Evolutionary conservation across 2,797 vertebrate species (phyloP).

Genomic region (Sylvia borin): DNA sequence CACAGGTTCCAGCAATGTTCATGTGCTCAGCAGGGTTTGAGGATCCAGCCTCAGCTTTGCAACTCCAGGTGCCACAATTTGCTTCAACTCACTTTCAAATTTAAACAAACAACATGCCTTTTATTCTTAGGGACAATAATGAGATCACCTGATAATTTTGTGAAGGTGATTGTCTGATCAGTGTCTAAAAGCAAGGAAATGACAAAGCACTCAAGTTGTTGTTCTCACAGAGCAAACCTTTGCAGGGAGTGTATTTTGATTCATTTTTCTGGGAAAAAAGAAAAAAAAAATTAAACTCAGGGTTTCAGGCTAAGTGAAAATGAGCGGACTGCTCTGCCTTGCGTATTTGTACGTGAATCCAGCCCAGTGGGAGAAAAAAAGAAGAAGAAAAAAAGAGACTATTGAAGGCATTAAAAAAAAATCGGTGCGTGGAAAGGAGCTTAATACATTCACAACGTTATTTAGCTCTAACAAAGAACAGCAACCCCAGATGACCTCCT

Average conservation of each 20-base stretch:
- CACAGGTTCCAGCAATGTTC: neutral
- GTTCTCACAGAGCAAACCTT: neutral
- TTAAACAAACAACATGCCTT: neutral
- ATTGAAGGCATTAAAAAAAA: slow-evolving; percentile 1
- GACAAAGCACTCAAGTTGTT: neutral
- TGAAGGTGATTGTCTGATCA: neutral
- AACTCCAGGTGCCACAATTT: neutral
- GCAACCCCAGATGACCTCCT: slow-evolving; percentile 67
- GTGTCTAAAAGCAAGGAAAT: slow-evolving; percentile 5
- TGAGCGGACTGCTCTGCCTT: neutral
- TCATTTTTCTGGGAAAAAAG: neutral
- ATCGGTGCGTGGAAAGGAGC: neutral
- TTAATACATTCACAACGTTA: slow-evolving; percentile 36
- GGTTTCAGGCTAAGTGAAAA: neutral
- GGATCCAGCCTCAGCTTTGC: neutral
- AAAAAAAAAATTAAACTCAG: rapidly evolving
- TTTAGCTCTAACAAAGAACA: slow-evolving; percentile 59
- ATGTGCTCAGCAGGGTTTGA: neutral
- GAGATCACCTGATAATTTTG: neutral
- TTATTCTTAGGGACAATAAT: neutral
- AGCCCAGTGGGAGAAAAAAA: neutral
- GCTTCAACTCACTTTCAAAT: neutral
- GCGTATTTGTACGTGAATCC: neutral
- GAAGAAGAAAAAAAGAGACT: neutral
- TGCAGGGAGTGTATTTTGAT: neutral